Evolutionary conservation across 1,140 invertebrate species (phyloP), one percentile per base, ranked within the genome.

Genomic region (Heterodera schachtii): DNA sequence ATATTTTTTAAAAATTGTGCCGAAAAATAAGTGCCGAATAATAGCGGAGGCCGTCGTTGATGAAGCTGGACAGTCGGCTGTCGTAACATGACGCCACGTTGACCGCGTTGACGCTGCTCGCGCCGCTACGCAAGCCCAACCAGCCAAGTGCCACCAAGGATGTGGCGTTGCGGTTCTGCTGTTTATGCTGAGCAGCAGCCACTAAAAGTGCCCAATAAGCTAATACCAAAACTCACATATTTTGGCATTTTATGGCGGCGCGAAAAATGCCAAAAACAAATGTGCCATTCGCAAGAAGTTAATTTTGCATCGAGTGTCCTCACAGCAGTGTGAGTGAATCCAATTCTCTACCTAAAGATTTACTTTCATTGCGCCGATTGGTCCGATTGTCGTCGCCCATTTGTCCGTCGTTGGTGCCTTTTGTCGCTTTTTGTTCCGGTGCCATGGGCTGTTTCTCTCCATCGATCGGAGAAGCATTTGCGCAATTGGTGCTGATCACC

Each of bases 71-170:
- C 47, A 78, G 21, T 41, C 47, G 44, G 21, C 19, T 21, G 21
- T 78, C 77, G 47, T 78, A 78, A 46, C 77, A 78, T 19, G 9
- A 7, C 47, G 77, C 77, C 6, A 19, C 86, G 91, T 98, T 16
- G 69, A 64, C 57, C 13, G 13, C 57, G 57, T 64, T 19, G 57
- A 19, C 57, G 16, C 5, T 64, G 57, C 57, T 64, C 49, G 6
- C 49, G 31, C 31, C 31, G 31, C 31, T 31, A 31, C 31, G 31
- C 57, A 64, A 64, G 57, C 19, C 57, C 57, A 64, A 64, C 57
- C 57, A 64, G 4, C 57, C 57, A 64, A 64, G 57, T 19, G 57
- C 57, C 57, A 64, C 16, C 57, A 19, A 16, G 13, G 57, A 8
- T 8, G 49, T 11, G 49, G 6, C 19, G 57, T 19, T 64, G 57